Percentiles rank a stretch among this genome's conserved stretches.
Evolutionary conservation across 2,113 vertebrate genomes (phyloP).

Genomic region (Antechinus stuartii): DNA sequence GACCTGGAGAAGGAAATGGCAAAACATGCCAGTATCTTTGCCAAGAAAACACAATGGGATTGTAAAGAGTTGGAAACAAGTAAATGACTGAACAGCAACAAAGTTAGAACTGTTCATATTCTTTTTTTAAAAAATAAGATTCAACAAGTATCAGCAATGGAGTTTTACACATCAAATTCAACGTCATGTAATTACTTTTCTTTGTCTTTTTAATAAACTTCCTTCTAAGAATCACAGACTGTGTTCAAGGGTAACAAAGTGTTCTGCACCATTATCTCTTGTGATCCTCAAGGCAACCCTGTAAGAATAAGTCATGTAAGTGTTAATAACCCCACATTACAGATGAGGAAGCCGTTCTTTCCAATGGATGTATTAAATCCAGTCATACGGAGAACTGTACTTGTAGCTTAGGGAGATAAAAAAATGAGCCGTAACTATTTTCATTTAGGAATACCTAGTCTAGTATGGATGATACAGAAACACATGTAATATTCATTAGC

Average conservation of each 20-base stretch:
- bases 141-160: too few species aligned
- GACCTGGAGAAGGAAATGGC: background rate
- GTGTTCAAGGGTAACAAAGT: background rate
- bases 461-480: background rate
- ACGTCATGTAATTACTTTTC: background rate
- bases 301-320: background rate
- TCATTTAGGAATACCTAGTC: background rate
- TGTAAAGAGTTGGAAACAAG: too few species aligned
- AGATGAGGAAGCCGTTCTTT: background rate
- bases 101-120: conserved; percentile 4
- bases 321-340: background rate
- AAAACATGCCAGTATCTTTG: background rate
- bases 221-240: background rate
- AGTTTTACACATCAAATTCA: background rate
- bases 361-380: background rate
- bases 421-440: background rate
- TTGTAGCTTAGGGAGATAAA: background rate
- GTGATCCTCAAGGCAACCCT: background rate
- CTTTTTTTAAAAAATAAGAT: conserved; percentile 23
- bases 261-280: background rate
- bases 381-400: background rate
- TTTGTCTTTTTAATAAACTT: background rate
- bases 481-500: background rate
- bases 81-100: too few species aligned
- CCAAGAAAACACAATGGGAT: background rate